Conservation (phyloP, 2,797 vertebrate species). For the Tadarida brasiliensis region DNA sequence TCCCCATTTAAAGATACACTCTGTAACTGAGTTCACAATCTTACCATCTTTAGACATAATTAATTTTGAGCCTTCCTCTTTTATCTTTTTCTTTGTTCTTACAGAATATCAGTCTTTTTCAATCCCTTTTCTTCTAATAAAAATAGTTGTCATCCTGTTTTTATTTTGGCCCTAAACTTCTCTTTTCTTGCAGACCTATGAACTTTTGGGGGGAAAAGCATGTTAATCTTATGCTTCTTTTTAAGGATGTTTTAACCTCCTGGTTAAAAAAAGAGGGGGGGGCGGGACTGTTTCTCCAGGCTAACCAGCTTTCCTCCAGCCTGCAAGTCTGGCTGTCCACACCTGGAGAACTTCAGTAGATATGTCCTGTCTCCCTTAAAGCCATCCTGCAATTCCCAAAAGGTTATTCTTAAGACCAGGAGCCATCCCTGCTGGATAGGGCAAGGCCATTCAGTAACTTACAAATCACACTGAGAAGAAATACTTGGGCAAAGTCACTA, state of each 20-base stretch:
- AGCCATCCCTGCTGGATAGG: not conserved
- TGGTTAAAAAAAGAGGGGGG: not conserved
- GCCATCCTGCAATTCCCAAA: not conserved
- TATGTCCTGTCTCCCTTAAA: not conserved
- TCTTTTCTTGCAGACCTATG: conserved; percentile 23
- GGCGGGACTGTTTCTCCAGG: not conserved
- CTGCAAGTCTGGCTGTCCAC: not conserved
- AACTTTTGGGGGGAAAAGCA: not conserved
- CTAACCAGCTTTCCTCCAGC: not conserved
- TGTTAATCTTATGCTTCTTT: conserved; percentile 1
- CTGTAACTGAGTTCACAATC: not conserved
- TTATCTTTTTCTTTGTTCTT: conserved; percentile 44
- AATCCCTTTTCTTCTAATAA: conserved; percentile 41
- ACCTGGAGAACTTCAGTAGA: not conserved
- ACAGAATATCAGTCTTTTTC: not conserved
- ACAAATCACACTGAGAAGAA: not conserved
- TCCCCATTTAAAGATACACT: not conserved
- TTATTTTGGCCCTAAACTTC: not conserved
- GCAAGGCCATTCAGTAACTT: not conserved
- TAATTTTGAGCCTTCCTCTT: not conserved
- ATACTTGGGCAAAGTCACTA: not conserved
- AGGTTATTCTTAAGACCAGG: not conserved
- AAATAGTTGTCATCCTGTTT: conserved; percentile 1
- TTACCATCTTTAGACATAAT: not conserved
- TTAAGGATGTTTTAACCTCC: not conserved